Base-by-base conservation (phyloP, 1,140 invertebrate species). In the Drosophila ananassae region DNA sequence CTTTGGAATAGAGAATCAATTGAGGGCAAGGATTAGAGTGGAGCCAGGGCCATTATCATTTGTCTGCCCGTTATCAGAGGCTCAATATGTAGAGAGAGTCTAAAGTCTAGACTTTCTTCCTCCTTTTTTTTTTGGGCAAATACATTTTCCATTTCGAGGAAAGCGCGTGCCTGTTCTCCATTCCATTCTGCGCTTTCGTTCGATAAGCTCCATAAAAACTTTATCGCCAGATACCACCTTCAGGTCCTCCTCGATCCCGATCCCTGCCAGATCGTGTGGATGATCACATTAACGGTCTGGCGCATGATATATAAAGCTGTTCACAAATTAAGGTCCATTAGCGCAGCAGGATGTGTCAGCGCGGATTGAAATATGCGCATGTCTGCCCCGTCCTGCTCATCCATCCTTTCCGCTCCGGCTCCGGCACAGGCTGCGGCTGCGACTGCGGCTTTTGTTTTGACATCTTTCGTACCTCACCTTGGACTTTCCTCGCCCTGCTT, bases 311-410 rank as follows among this genome's bases (percentile, higher is more conserved):
- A 89, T 89, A 89, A 89, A 89, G 79, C 83, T 89, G 83, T 89
- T 89, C 83, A 89, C 83, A 89, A 89, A 89, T 89, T 89, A 89
- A 89, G 83, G 84, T 89, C 83, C 83, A 89, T 89, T 89, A 89
- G 83, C 83, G 76, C 84, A 89, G 83, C 83, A 89, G 83, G 83
- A 89, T 89, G 83, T 89, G 83, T 89, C 83, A 89, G 79, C 83
- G 76, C 64, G 73, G 79, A 84, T 87, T 87, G 84, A 87, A 89
- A 87, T 87, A 87, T 89, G 83, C 84, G 78, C 83, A 87, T 85
- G 81, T 87, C 77, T 58, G 66, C 69, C 63, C 47, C 58, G 47
- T 32, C 47, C 9, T 10, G 5, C 21, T 21, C 30, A 3, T 64
- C 59, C 32, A 61, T 54, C 30, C 61, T 9, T 32, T 24, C 10